These are phyloP conservation scores for Zapus hudsonius DNA, from an alignment of 2,113 vertebrate species.

Conservation along the genomic window DNA sequence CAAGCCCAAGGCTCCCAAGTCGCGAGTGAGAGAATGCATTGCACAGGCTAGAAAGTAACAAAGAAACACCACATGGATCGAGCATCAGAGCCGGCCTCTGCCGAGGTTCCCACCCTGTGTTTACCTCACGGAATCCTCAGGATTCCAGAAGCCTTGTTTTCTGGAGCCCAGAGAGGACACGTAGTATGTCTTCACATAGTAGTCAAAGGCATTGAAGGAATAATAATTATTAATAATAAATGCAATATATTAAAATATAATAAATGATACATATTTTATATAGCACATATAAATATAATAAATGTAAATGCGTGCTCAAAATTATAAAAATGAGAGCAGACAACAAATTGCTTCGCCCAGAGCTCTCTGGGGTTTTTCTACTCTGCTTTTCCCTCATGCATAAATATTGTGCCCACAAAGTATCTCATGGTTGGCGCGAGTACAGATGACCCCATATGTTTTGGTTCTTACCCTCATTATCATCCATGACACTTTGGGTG, in stretches of 20 bases:
- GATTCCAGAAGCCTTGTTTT: background rate
- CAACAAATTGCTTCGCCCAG: background rate
- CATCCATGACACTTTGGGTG: slow-evolving; percentile 71
- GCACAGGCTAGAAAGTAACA: rapidly evolving
- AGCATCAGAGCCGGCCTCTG: background rate
- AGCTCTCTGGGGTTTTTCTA: background rate
- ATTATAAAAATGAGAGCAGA: background rate
- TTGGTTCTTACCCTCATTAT: slow-evolving; percentile 59
- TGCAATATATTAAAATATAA: too few species aligned
- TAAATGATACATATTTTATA: too few species aligned
- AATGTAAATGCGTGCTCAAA: background rate
- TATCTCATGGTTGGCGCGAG: background rate
- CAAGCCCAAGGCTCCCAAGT: background rate
- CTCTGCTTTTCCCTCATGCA: background rate
- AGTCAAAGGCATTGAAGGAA: background rate
- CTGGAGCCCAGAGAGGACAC: background rate
- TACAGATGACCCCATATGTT: background rate
- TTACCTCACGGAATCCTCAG: background rate
- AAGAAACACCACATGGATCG: background rate
- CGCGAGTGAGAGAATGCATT: background rate
- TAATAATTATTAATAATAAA: background rate
- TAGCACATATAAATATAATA: too few species aligned
- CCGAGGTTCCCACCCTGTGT: rapidly evolving
- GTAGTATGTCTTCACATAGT: background rate
- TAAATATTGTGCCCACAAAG: background rate